Base-by-base conservation (phyloP, 1,140 invertebrate genomes). In the Drosophila aff. region DNA sequence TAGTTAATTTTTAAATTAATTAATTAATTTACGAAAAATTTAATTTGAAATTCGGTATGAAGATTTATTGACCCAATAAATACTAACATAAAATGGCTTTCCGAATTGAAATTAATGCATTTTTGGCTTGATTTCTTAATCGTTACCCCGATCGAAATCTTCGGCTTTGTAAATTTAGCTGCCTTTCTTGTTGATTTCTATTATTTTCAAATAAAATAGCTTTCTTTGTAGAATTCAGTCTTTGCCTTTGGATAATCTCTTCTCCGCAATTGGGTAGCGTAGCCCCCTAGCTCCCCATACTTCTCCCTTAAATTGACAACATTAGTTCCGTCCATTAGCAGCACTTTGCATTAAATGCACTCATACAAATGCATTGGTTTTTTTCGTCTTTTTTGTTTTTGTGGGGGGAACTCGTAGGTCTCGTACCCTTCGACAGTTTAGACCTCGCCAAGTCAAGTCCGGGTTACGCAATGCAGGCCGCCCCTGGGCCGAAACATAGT, bases 261-360 rank as follows among this genome's bases (percentile, higher is more conserved):
- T 57, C 21, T 23, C 21, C 33, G 15, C 52, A 55, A 55, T 55
- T 55, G 10, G 9, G 36, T 38, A 38, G 10, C 33, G 18, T 38
- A 38, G 18, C 33, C 26, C 38, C 23, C 28, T 40, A 15, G 38
- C 46, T 68, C 46, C 43, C 18, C 23, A 21, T 44, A 28, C n/a
- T 65, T n/a, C 38, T 43, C 23, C 46, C 40, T 44, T 59, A 61
- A 72, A 80, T 81, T 73, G 62, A 85, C 68, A 64, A 89, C 84
- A 84, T 89, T 87, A 81, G 81, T 74, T 55, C 71, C 84, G 83
- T 82, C 66, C 72, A 71, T 89, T 89, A 78, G 79, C 43, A 64
- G 53, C 65, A 81, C 61, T 87, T 87, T 81, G 81, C 49, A 46
- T 69, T 41, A 65, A 69, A 72, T 69, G 73, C 67, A 71, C 63